A percentile compares a stretch with the other conserved stretches of the same genome.
phyloP scores from a whole-genome alignment of 2,888 invertebrate genomes.

The Agrochola lota region DNA sequence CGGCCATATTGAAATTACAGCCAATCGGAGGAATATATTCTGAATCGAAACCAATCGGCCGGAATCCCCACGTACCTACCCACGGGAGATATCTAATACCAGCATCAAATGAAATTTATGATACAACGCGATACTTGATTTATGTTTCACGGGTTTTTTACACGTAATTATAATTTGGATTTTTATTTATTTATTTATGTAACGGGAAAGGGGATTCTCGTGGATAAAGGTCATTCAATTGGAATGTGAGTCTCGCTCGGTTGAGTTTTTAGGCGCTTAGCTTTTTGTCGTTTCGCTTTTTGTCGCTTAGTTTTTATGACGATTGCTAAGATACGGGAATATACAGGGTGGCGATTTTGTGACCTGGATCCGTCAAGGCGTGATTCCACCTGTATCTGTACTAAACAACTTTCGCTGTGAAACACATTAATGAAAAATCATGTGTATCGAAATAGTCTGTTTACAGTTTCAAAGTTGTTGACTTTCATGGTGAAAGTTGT shows the following conservation, averaged over 20 bases:
- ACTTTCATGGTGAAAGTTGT: no score
- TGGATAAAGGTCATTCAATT: neutral
- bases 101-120: constrained; percentile 59
- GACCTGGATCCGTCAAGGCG: no score
- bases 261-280: neutral
- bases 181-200: constrained; percentile 29
- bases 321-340: no score
- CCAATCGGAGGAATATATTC: constrained; percentile 36
- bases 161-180: constrained; percentile 41
- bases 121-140: constrained; percentile 55
- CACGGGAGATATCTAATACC: constrained; percentile 57
- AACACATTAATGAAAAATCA: no score
- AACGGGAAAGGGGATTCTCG: neutral
- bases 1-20: constrained; percentile 53
- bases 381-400: no score
- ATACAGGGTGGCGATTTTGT: no score
- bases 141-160: constrained; percentile 47
- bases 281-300: no score
- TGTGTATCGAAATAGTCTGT: no score
- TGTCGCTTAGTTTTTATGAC: no score
- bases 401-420: no score
- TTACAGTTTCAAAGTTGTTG: no score
- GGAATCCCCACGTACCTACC: constrained; percentile 48
- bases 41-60: constrained; percentile 56
- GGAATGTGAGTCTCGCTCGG: neutral